Conservation (phyloP, 2,888 invertebrate species). For the Euplagia quadripunctaria region DNA sequence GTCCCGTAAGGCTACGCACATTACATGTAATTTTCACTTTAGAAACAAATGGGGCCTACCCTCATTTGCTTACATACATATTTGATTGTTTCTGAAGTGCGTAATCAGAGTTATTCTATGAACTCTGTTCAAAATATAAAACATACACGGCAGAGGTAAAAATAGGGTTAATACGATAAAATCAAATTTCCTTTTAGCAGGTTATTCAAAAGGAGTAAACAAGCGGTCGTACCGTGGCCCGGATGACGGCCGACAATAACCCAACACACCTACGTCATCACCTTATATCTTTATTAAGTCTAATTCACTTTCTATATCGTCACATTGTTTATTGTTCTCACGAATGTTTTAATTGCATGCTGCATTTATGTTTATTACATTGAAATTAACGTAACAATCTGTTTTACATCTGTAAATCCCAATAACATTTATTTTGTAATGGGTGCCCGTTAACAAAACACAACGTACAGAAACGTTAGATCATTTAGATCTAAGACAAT, state of each 20-base stretch:
- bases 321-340: not conserved
- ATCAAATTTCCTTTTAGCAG: slow-evolving; percentile 49
- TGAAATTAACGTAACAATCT: too few relatives aligned
- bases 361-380: too few relatives aligned
- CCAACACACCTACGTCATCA: slow-evolving; percentile 22
- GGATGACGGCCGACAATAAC: slow-evolving; percentile 43
- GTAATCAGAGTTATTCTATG: slow-evolving; percentile 29
- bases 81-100: slow-evolving; percentile 34
- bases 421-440: not conserved
- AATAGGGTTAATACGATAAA: slow-evolving; percentile 39
- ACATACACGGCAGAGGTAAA: slow-evolving; percentile 30
- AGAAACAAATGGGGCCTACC: slow-evolving; percentile 13
- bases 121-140: slow-evolving; percentile 31
- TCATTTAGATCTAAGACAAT: too few relatives aligned
- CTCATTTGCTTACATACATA: slow-evolving; percentile 18
- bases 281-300: not conserved
- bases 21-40: slow-evolving; percentile 12
- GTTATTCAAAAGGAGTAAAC: slow-evolving; percentile 35
- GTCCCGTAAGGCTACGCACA: not conserved
- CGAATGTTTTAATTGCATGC: not conserved
- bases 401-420: not conserved
- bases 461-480: too few relatives aligned
- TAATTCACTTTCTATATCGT: not conserved
- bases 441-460: not conserved
- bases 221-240: slow-evolving; percentile 45